Evolutionary conservation across 2,888 invertebrate genomes (phyloP).

Genomic region (Gymnocheta viridis): DNA sequence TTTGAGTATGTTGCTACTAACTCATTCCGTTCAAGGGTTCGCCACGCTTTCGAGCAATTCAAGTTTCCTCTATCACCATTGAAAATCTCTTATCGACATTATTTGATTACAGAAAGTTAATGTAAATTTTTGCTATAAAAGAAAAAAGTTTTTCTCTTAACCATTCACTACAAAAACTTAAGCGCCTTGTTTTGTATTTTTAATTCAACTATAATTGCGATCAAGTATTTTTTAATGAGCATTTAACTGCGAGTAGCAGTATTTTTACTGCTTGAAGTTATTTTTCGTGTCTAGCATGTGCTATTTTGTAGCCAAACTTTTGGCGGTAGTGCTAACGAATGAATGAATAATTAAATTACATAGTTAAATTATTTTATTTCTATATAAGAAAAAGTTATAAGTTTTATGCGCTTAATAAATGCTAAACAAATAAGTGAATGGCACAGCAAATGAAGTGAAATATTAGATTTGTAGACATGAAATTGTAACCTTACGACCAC

Average conservation of each 20-base stretch:
- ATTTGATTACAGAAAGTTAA: too few relatives aligned
- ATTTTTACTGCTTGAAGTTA: constrained; percentile 32
- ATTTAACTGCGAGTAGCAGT: constrained; percentile 52
- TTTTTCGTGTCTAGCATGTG: constrained; percentile 56
- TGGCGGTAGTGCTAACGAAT: constrained; percentile 40
- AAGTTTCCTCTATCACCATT: too few relatives aligned
- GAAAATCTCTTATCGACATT: too few relatives aligned
- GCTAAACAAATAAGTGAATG: constrained; percentile 55
- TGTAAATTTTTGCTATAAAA: too few relatives aligned
- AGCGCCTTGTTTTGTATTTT: constrained; percentile 46
- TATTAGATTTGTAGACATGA: constrained; percentile 52
- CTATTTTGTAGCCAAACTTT: constrained; percentile 44
- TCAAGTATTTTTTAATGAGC: constrained; percentile 72
- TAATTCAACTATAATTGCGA: constrained; percentile 74
- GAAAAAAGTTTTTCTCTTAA: constrained; percentile 19
- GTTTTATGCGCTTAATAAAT: constrained; percentile 41
- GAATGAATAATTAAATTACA: constrained; percentile 50
- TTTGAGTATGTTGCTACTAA: too few relatives aligned
- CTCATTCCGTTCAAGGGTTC: too few relatives aligned
- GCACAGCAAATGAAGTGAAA: constrained; percentile 53
- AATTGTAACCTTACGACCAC: constrained; percentile 27
- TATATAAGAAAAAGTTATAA: constrained; percentile 5
- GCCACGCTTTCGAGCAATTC: too few relatives aligned
- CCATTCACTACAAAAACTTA: background rate
- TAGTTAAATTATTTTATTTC: constrained; percentile 37